These are phyloP conservation scores for Peromyscus leucopus DNA, from an alignment of 2,113 vertebrate species.

Conservation along the genomic window DNA sequence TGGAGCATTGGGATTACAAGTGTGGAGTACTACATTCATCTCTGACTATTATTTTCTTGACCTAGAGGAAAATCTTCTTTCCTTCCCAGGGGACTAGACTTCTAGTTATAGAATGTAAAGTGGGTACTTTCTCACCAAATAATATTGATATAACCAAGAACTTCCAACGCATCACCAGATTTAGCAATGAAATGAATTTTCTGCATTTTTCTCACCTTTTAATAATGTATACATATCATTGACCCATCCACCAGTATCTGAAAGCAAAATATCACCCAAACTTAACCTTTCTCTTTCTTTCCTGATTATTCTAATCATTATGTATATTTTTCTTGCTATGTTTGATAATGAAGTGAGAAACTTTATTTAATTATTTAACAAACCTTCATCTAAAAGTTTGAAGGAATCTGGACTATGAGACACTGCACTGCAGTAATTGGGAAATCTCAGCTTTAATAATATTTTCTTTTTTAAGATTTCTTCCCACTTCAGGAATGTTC, in stretches of 20 bases:
- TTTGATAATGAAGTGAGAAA: not conserved
- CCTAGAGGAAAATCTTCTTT: not conserved
- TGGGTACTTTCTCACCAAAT: not conserved
- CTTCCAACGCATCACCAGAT: not conserved
- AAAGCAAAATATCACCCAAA: not conserved
- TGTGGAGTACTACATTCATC: not conserved
- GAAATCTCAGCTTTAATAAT: not conserved
- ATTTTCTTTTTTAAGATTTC: not conserved
- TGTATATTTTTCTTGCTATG: not conserved
- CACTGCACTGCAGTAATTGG: not conserved
- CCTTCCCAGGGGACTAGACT: not conserved
- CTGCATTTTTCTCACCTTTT: not conserved
- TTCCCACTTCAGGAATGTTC: not conserved
- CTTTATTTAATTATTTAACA: constrained; percentile 7
- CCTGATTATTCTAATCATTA: not conserved
- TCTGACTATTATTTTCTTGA: constrained; percentile 6
- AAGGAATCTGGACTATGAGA: not conserved
- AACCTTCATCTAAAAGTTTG: not conserved
- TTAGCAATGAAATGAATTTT: not conserved
- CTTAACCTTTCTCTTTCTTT: not conserved
- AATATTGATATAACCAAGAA: not conserved
- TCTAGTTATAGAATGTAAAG: not conserved
- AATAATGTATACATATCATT: not conserved
- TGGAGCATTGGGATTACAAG: not conserved
- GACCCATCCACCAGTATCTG: not conserved